Conservation (phyloP, 2,797 vertebrate genomes). For the Sebastolobus alascanus region DNA sequence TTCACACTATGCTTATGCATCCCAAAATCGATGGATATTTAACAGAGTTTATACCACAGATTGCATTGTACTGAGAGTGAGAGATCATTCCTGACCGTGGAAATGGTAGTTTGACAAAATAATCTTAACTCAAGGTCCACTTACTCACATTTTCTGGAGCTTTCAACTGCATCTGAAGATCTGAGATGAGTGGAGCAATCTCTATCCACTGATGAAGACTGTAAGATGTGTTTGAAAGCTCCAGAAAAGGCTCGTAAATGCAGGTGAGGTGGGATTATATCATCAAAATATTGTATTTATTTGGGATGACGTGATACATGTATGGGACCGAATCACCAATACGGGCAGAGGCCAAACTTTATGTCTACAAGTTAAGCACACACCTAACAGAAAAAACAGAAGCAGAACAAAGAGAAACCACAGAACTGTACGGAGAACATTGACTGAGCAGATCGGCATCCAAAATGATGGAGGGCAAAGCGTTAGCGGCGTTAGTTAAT, state of each 20-base stretch:
- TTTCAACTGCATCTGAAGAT: neutral
- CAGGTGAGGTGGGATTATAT: neutral
- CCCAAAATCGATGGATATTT: neutral
- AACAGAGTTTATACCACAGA: neutral
- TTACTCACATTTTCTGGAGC: no score
- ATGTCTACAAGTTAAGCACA: no score
- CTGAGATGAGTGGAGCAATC: neutral
- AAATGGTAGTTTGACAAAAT: neutral
- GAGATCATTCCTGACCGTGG: neutral
- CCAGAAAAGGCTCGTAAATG: neutral
- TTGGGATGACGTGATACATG: neutral
- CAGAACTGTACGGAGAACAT: no score
- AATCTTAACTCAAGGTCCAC: neutral
- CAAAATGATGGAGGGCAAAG: neutral
- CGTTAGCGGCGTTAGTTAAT: no score
- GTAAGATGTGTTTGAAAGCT: neutral
- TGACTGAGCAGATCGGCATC: no score
- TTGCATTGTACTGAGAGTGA: neutral
- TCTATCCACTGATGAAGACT: neutral
- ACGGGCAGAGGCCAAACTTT: no score
- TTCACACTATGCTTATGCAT: neutral
- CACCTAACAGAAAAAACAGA: no score
- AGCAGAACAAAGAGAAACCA: neutral
- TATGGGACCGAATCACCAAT: neutral
- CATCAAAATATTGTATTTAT: neutral